A percentile compares a stretch with the other conserved stretches of the same genome.
These are phyloP conservation scores for Pseudeuparius sepicola DNA, from an alignment of 2,888 invertebrate genomes.

Conservation along the genomic window DNA sequence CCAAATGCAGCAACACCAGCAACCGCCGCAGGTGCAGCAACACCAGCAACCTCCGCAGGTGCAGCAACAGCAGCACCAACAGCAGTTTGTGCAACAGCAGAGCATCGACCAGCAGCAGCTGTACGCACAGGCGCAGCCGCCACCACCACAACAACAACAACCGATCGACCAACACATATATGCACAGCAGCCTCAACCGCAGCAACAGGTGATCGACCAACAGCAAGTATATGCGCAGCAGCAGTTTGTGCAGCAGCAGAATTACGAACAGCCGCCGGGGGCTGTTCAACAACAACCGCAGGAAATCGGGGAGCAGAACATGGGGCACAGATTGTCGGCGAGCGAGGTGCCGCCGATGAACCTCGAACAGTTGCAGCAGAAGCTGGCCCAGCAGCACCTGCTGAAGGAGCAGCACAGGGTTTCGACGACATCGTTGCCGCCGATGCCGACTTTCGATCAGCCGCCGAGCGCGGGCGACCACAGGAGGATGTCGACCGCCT, in stretches of 20 bases:
- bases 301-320: constrained; percentile 13
- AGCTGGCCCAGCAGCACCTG: constrained; percentile 33
- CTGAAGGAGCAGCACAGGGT: constrained; percentile 23
- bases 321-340: constrained; percentile 27
- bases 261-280: constrained; percentile 18
- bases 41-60: constrained; percentile 20
- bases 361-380: constrained; percentile 34
- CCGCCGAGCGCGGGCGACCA: constrained; percentile 25
- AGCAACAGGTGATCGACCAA: constrained; percentile 20
- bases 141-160: constrained; percentile 21
- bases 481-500: constrained; percentile 32
- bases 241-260: constrained; percentile 18
- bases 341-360: constrained; percentile 32
- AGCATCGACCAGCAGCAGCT: constrained; percentile 37
- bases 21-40: constrained; percentile 37
- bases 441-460: constrained; percentile 31
- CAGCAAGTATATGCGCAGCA: constrained; percentile 25
- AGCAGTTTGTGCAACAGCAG: constrained; percentile 28
- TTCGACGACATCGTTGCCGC: constrained; percentile 34
- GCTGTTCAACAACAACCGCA: constrained; percentile 25
- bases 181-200: constrained; percentile 22
- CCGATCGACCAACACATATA: constrained; percentile 13
- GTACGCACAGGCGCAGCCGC: constrained; percentile 33
- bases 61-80: constrained; percentile 29
- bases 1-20: constrained; percentile 25